A percentile compares a stretch with the other conserved stretches of the same genome.
Conservation (phyloP, 1,140 invertebrate species). For the Trichonephila inaurata region DNA sequence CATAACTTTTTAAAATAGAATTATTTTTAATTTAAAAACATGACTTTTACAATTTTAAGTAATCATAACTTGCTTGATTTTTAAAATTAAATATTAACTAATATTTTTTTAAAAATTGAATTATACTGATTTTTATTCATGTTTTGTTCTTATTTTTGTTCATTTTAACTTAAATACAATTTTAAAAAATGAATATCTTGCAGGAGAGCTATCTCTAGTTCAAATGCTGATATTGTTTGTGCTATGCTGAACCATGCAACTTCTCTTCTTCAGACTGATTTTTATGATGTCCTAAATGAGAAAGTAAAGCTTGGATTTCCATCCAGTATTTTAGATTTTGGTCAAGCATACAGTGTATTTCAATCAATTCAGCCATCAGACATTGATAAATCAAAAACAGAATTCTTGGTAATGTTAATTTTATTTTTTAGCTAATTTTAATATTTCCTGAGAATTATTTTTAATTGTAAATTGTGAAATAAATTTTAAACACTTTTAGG, state of each 20-base stretch:
- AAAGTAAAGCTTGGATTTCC: conserved; percentile 91
- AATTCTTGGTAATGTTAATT: conserved; percentile 85
- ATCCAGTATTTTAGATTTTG: conserved; percentile 90
- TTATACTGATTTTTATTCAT: too few species aligned
- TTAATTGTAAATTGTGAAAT: not conserved
- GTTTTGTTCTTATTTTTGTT: not conserved
- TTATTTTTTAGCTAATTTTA: not conserved
- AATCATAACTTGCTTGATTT: too few species aligned
- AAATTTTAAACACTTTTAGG: too few species aligned
- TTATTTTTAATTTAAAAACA: too few species aligned
- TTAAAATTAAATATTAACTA: too few species aligned
- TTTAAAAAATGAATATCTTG: conserved; percentile 43
- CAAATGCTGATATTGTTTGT: conserved; percentile 96
- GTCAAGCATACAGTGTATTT: conserved; percentile 85
- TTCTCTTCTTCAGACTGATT: conserved; percentile 92
- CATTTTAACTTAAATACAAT: not conserved
- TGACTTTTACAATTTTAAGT: too few species aligned
- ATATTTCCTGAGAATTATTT: not conserved
- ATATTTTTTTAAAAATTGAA: too few species aligned
- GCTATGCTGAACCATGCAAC: conserved; percentile 97
- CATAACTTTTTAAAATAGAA: too few species aligned
- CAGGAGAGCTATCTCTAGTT: conserved; percentile 92
- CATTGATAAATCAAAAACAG: conserved; percentile 87
- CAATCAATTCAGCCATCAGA: conserved; percentile 90
- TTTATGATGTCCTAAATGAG: conserved; percentile 88